A percentile compares a stretch with the other conserved stretches of the same genome.
Evolutionary conservation across 92 coral and sea anemone species (phyloP).

Genomic region (Actinostola sp.): DNA sequence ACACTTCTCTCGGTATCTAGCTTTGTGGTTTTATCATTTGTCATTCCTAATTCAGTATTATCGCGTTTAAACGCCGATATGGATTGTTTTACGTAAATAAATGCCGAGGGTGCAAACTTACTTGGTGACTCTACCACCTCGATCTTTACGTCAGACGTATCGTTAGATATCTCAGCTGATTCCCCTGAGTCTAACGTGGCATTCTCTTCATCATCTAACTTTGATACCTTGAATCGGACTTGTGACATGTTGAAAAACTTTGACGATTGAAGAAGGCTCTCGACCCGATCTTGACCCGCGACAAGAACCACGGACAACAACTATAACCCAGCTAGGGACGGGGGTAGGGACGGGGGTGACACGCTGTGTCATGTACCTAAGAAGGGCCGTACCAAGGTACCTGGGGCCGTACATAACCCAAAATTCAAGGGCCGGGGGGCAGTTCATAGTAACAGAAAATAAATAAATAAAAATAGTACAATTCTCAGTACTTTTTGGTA

Average conservation of each 20-base stretch:
- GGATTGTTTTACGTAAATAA: background rate
- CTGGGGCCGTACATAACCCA: too few relatives aligned
- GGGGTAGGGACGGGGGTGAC: background rate
- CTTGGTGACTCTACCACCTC: slow-evolving; percentile 62
- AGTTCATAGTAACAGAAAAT: too few relatives aligned
- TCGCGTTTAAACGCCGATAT: slow-evolving; percentile 1
- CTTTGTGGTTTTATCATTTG: too few relatives aligned
- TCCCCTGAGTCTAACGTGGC: background rate
- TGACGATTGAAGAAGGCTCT: background rate
- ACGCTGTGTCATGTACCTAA: too few relatives aligned
- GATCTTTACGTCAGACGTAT: slow-evolving; percentile 64
- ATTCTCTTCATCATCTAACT: slow-evolving; percentile 40
- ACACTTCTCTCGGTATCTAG: too few relatives aligned
- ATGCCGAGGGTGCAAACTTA: slow-evolving; percentile 23
- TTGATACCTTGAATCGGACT: slow-evolving; percentile 68
- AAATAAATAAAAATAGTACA: too few relatives aligned
- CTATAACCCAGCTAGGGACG: background rate
- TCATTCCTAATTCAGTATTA: background rate
- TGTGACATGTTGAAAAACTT: slow-evolving; percentile 49
- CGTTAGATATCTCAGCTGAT: slow-evolving; percentile 40
- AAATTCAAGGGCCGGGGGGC: too few relatives aligned
- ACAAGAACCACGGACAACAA: background rate
- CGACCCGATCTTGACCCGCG: slow-evolving; percentile 4
- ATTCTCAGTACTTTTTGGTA: too few relatives aligned
- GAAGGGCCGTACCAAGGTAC: too few relatives aligned